These are phyloP conservation scores for Drosophila nebulosa DNA, from an alignment of 1,140 invertebrate genomes.

Conservation along the genomic window DNA sequence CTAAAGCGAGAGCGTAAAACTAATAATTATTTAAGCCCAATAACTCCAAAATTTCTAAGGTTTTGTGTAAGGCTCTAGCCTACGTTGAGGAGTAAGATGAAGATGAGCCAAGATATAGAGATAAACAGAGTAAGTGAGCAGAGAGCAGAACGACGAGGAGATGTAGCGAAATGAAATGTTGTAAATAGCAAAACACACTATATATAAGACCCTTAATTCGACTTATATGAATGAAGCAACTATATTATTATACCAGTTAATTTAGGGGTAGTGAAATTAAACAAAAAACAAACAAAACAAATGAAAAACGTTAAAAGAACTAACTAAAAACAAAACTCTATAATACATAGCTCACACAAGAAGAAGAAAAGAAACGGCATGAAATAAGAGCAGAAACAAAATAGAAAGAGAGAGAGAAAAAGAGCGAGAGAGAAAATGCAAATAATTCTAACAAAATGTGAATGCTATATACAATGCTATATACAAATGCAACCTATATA, in stretches of 20 bases:
- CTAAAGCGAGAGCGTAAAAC: slow-evolving; percentile 46
- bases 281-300: slow-evolving; percentile 28
- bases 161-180: slow-evolving; percentile 57
- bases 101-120: slow-evolving; percentile 8
- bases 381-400: background rate
- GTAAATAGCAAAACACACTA: slow-evolving; percentile 45
- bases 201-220: slow-evolving; percentile 1
- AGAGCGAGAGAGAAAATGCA: slow-evolving; percentile 8
- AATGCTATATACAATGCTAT: slow-evolving; percentile 34
- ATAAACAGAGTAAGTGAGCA: background rate
- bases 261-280: slow-evolving; percentile 55
- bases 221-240: slow-evolving; percentile 9
- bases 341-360: background rate
- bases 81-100: slow-evolving; percentile 22
- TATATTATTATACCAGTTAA: slow-evolving; percentile 49
- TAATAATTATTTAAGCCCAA: slow-evolving; percentile 67
- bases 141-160: background rate
- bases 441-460: slow-evolving; percentile 46
- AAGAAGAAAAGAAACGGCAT: background rate
- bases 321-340: too few species aligned
- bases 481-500: slow-evolving; percentile 13
- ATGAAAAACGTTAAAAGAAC: slow-evolving; percentile 35
- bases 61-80: slow-evolving; percentile 46
- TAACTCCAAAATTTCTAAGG: slow-evolving; percentile 60
- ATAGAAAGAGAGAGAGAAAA: background rate